Evolutionary conservation across 2,888 invertebrate genomes (phyloP), one percentile per base, ranked within the genome.

Genomic region (Tenthredo amoena): DNA sequence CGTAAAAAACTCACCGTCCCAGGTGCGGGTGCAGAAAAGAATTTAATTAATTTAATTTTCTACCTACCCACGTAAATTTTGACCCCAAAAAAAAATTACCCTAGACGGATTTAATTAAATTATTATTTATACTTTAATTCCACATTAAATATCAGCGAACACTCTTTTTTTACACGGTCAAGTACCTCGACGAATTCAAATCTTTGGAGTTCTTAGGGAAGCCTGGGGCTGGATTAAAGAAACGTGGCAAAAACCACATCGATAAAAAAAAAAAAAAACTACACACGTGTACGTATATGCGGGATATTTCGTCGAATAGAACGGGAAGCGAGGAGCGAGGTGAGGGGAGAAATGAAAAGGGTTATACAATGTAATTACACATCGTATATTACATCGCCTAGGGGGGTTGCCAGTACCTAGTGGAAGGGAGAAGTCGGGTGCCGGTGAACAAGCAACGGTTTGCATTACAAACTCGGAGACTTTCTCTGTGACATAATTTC

Each of bases 401-500:
- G 62, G 79, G 77, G 74, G 40, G 21, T 74, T 43, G 34, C 71
- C 71, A 6, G 37, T n/a, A 34, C 37, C 10, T 74, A n/a, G n/a
- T 40, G 72, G 72, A 18, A 21, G 72, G 72, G n/a, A 74, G n/a
- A 43, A 74, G 31, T 34, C 34, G 77, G 50, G 50, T 43, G 43
- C 40, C 31, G n/a, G 21, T 10, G 37, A 43, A 74, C 21, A 31
- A 43, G 72, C 43, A 74, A 43, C 40, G 55, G 77, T 77, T 77
- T 77, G 50, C 34, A 77, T 77, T 50, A 77, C 50, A 77, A 50
- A 77, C 77, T 34, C 21, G 62, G 84, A 86, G 87, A 91, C 91
- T 91, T 91, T 91, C 91, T 90, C 91, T 91, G 90, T 91, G 91
- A 91, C 91, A 91, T 91, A 91, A 91, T 91, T 90, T 90, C 88